Conservation (phyloP, 2,113 vertebrate genomes). For the Illadopsis cleaveri region DNA sequence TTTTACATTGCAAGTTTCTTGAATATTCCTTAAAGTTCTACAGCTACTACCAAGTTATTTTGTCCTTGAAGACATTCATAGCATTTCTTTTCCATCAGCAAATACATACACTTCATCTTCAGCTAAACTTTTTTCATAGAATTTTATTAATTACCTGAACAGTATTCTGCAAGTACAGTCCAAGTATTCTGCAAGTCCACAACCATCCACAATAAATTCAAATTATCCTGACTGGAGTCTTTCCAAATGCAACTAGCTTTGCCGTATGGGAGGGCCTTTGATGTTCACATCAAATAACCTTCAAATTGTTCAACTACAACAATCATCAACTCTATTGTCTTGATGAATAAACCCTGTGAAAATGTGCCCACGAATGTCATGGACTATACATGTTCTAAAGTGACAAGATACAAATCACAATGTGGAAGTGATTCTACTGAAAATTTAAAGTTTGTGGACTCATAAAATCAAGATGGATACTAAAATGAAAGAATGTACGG, state of each 20-base stretch:
- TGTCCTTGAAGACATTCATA: neutral
- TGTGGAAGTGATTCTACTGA: neutral
- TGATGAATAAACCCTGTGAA: neutral
- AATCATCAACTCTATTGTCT: neutral
- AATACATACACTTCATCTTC: neutral
- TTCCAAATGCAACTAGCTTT: neutral
- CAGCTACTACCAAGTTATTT: neutral
- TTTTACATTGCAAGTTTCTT: neutral
- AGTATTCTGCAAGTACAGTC: neutral
- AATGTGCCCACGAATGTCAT: rapidly evolving
- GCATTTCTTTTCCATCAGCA: neutral
- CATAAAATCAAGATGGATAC: neutral
- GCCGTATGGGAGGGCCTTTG: neutral
- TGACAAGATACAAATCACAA: neutral
- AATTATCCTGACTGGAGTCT: neutral
- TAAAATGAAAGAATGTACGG: rapidly evolving
- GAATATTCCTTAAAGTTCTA: neutral
- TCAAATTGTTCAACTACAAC: neutral
- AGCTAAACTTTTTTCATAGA: neutral
- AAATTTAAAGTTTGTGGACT: neutral
- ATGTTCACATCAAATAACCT: neutral
- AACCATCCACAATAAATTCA: neutral
- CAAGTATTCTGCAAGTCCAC: neutral
- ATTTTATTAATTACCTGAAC: neutral
- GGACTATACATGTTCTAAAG: neutral